Evolutionary conservation across 2,797 vertebrate species (phyloP), one percentile per base, ranked within the genome.

Genomic region (Acanthopagrus latus): DNA sequence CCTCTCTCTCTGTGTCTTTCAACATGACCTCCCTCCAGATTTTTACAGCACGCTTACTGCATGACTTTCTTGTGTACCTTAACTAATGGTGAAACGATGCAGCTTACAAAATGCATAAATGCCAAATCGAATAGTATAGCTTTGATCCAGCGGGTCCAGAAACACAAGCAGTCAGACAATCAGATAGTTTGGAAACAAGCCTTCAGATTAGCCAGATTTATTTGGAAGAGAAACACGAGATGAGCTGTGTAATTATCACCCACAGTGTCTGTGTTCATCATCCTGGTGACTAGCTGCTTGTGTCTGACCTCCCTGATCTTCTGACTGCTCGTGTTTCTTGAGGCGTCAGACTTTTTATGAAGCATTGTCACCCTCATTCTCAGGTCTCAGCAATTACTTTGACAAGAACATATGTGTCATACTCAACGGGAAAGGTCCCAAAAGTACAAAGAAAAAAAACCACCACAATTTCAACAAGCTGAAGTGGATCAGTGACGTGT

Each of bases 1-100:
- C n/a, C 46, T 50, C 16, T 44, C 51, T 44, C 12, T 50, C 21
- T 43, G 23, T 56, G 64, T 76, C 63, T 72, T 76, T 82, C 74
- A 74, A n/a, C 23, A 3, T 57, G 65, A 81, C 82, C 74, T 46
- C 10, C 69, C 66, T 59, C 41, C 16, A 58, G 52, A 23, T 68
- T 20, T 27, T 59, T 16, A 64, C 63, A 2, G 59, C 27, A 27
- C 21, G 50, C 47, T 54, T 14, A 43, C 50, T 25, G 59, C 41
- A 17, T 7, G 33, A 59, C 29, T 59, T 74, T 52, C 21, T 23
- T 51, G 11, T 51, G 25, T 23, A 55, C 29, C 33, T n/a, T 16
- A 16, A 59, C 47, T 48, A n/a, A 41, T 8, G 33, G 14, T 66
- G 57, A 5, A 50, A 41, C 21, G n/a, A 74, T 27, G 14, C 50